Conservation (phyloP, 2,797 vertebrate genomes). For the Ctenopoma multispine region DNA sequence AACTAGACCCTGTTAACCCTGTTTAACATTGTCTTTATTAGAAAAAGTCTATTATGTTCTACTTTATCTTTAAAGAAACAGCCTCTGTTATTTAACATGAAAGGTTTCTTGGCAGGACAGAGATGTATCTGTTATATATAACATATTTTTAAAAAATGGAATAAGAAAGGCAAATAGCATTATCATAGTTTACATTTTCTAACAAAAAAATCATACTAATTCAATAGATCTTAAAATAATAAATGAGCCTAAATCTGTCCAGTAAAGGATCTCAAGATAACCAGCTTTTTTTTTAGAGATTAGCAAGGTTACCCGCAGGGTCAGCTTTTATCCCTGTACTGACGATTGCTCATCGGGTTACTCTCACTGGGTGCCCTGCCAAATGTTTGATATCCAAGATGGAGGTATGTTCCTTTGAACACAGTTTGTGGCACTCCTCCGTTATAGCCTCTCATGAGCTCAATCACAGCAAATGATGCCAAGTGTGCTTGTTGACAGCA, state of each 20-base stretch:
- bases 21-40: no score
- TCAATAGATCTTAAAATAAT: conserved; percentile 14
- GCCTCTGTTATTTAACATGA: no score
- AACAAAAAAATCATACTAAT: not conserved
- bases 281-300: conserved; percentile 62
- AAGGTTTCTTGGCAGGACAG: not conserved
- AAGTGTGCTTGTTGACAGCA: conserved; percentile 73
- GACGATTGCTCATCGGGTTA: conserved; percentile 75
- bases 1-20: no score
- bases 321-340: conserved; percentile 60
- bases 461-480: conserved; percentile 66
- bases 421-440: conserved; percentile 68
- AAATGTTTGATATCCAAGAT: conserved; percentile 85
- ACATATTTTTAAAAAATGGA: no score
- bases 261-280: conserved; percentile 27
- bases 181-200: not conserved
- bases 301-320: conserved; percentile 54
- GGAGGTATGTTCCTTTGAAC: conserved; percentile 80
- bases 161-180: no score
- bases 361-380: conserved; percentile 71
- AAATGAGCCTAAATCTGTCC: conserved; percentile 1
- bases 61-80: no score
- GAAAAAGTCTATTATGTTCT: no score
- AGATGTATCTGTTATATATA: no score
- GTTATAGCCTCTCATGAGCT: conserved; percentile 62